Conservation (phyloP, 2,113 vertebrate species). For the Apodemus sylvaticus region DNA sequence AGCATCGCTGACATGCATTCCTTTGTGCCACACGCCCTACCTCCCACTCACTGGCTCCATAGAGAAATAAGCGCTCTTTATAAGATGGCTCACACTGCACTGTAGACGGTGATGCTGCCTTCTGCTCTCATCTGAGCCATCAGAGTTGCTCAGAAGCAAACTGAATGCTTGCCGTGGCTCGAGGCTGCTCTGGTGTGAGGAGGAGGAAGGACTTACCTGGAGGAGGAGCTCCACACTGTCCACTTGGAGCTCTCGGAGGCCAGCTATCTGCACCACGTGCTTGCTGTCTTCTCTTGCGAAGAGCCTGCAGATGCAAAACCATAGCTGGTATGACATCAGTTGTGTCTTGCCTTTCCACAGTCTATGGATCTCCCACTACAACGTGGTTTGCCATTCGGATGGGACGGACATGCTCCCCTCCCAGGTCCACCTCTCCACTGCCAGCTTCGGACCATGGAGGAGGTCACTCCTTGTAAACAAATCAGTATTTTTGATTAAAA, state of each 20-base stretch:
- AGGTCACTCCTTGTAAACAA: not conserved
- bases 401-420: not conserved
- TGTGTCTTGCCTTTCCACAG: not conserved
- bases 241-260: slow-evolving; percentile 89
- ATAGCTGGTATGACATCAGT: not conserved
- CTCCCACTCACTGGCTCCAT: not conserved
- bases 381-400: not conserved
- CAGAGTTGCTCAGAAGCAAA: slow-evolving; percentile 35
- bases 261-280: slow-evolving; percentile 92
- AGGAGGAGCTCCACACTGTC: slow-evolving; percentile 89
- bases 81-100: not conserved
- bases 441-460: not conserved
- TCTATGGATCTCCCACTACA: not conserved
- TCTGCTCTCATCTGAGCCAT: slow-evolving; percentile 11
- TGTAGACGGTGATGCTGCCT: not conserved
- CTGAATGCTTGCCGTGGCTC: not conserved
- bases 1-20: not conserved
- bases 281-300: slow-evolving; percentile 94
- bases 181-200: not conserved
- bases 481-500: slow-evolving; percentile 42
- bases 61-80: not conserved
- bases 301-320: slow-evolving; percentile 84
- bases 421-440: not conserved
- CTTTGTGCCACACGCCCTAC: not conserved
- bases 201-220: slow-evolving; percentile 87